Conservation (phyloP, 2,888 invertebrate species). For the Aporophyla nigra region DNA sequence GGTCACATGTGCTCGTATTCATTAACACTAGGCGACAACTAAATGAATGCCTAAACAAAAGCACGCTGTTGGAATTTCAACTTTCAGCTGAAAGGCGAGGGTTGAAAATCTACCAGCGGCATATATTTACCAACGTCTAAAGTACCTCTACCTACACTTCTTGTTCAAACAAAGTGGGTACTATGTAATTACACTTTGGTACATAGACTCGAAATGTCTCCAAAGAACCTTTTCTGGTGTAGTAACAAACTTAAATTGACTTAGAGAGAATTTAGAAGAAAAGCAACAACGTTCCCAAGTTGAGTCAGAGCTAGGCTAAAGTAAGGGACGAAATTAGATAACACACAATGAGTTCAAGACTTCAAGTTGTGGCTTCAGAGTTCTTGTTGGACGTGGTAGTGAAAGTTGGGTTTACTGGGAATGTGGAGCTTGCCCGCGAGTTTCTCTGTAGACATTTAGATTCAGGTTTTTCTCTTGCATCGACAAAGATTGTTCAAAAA, state of each 20-base stretch:
- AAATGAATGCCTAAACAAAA: neutral
- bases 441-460: neutral
- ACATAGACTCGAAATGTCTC: conserved; percentile 27
- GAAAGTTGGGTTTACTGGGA: conserved; percentile 19
- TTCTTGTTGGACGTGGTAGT: conserved; percentile 29
- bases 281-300: conserved; percentile 28
- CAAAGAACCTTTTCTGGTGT: conserved; percentile 46
- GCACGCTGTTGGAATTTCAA: neutral
- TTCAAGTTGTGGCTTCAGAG: conserved; percentile 29
- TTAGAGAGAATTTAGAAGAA: conserved; percentile 53
- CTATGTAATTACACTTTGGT: conserved; percentile 8
- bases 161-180: conserved; percentile 28
- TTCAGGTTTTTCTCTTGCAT: neutral
- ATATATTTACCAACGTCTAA: neutral
- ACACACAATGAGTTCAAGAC: conserved; percentile 52
- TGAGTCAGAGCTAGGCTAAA: conserved; percentile 34
- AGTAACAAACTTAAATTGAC: conserved; percentile 63
- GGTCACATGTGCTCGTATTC: neutral
- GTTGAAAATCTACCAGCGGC: neutral
- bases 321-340: conserved; percentile 54
- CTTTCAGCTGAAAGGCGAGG: accelerated
- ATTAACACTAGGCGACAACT: neutral
- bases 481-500: neutral
- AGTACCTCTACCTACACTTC: neutral
- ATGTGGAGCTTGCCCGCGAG: neutral